These are phyloP conservation scores for Eclectus roratus DNA, from an alignment of 2,113 vertebrate genomes.

Conservation along the genomic window DNA sequence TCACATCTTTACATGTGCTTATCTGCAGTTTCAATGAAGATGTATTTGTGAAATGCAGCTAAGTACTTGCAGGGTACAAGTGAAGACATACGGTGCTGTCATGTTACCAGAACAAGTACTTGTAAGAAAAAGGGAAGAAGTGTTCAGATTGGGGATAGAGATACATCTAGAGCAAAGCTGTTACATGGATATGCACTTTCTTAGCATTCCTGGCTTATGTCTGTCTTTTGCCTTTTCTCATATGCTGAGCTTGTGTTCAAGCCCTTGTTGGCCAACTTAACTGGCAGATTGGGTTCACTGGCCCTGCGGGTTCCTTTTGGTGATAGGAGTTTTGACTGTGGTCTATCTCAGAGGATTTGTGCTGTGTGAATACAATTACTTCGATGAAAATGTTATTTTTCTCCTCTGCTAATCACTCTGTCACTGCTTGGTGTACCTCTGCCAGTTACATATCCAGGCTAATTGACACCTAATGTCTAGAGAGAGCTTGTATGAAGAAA, in stretches of 20 bases:
- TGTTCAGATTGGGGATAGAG: not conserved
- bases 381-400: not conserved
- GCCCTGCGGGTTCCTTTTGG: not conserved
- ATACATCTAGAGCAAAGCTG: not conserved
- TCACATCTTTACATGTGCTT: not conserved
- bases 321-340: not conserved
- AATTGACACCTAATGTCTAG: not conserved
- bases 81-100: not conserved
- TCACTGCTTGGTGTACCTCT: not conserved
- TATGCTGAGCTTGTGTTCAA: not conserved
- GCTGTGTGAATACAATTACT: not conserved
- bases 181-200: rapidly evolving
- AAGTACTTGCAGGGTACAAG: not conserved
- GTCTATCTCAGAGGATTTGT: not conserved
- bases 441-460: not conserved
- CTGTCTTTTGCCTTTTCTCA: not conserved
- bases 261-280: not conserved
- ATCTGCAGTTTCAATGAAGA: not conserved
- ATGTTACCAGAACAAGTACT: not conserved
- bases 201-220: not conserved
- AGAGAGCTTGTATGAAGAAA: not conserved
- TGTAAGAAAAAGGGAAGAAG: not conserved
- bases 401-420: not conserved
- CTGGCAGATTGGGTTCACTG: not conserved
- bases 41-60: not conserved